Evolutionary conservation across 2,888 invertebrate species (phyloP), one percentile per base, ranked within the genome.

Genomic region (Unio pictorum): DNA sequence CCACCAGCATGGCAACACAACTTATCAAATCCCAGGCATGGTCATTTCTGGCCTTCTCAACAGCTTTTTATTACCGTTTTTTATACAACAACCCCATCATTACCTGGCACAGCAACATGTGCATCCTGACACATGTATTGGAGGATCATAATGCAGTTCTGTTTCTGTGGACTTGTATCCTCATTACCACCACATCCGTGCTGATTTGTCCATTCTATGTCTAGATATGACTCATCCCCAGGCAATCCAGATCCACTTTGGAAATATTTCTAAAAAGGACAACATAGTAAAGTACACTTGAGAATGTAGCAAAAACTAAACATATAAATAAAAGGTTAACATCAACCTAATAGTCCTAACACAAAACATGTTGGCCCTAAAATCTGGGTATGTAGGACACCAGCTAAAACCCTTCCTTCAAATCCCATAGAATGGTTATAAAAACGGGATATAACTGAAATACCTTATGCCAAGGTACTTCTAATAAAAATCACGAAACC

Each of bases 101-200:
- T 66, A 73, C 73, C 61, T 57, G 66, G 68, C 20, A 64, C 66
- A 34, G 64, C 66, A 4, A 61, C 72, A 5, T 66, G 56, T 17
- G 76, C 69, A 69, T 74, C 70, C 73, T 89, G 86, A 78, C 89
- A 89, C 84, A 88, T 88, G 74, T 85, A 89, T 77, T 90, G 90
- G n/a, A 90, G 74, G 6, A 90, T 84, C 62, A 89, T 69, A 69
- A 84, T 82, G 78, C 89, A 89, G 81, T 89, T 89, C 76, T 86
- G 87, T 76, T 89, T 89, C 74, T 87, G 87, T 7, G 88, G 88
- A 72, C 87, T 85, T 0, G 79, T 79, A 71, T 86, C 84, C 63
- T 88, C 87, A 68, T 87, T 84, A 0, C 88, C 89, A 7, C 90
- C 89, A 84, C 89, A 90, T 11, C 89, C 90, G 76, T 90, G 90